A percentile compares a stretch with the other conserved stretches of the same genome.
These are phyloP conservation scores for Boloria selene DNA, from an alignment of 2,888 invertebrate genomes.

Conservation along the genomic window DNA sequence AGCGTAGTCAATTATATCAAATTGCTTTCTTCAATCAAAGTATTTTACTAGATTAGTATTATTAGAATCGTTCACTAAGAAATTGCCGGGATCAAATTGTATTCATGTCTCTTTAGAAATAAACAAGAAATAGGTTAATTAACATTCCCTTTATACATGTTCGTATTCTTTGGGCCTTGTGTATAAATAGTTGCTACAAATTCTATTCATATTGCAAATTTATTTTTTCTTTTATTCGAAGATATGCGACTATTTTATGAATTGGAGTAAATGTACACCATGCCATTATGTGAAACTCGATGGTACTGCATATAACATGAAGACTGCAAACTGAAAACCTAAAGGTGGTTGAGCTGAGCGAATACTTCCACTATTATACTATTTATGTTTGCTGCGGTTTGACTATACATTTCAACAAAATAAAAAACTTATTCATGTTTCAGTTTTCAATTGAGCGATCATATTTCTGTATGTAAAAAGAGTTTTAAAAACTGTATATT, in stretches of 20 bases:
- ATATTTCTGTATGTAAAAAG: neutral
- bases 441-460: conserved; percentile 5
- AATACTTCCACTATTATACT: conserved; percentile 13
- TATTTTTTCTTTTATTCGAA: conserved; percentile 34
- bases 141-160: too few species aligned
- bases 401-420: conserved; percentile 13
- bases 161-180: too few species aligned
- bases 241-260: conserved; percentile 43
- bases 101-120: too few species aligned
- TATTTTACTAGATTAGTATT: conserved; percentile 50
- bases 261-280: conserved; percentile 28
- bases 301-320: neutral
- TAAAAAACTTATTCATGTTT: conserved; percentile 5
- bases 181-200: conserved; percentile 33
- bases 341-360: conserved; percentile 4
- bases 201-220: conserved; percentile 45
- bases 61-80: neutral
- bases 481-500: conserved; percentile 2
- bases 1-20: conserved; percentile 25
- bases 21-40: conserved; percentile 43
- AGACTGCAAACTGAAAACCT: neutral
- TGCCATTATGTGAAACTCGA: neutral
- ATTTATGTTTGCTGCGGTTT: conserved; percentile 29
- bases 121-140: too few species aligned
- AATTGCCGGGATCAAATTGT: too few species aligned